Conservation (phyloP, 2,113 vertebrate species). For the Gopherus flavomarginatus region DNA sequence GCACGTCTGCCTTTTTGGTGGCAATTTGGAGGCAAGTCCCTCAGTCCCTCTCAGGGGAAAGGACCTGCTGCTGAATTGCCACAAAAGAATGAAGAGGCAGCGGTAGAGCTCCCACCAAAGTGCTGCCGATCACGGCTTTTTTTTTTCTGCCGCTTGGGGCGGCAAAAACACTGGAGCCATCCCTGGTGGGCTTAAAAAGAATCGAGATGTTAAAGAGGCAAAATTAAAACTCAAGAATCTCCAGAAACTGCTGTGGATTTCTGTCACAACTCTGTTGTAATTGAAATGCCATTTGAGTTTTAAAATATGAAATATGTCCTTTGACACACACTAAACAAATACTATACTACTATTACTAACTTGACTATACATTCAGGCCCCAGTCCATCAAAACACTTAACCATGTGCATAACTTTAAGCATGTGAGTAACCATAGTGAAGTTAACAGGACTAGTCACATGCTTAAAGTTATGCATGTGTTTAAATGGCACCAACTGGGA, state of each 20-base stretch:
- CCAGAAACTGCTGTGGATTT: background rate
- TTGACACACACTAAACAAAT: background rate
- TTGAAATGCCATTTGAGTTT: background rate
- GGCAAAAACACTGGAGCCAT: too few species aligned
- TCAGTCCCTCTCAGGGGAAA: too few species aligned
- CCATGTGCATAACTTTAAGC: background rate
- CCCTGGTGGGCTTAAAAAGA: background rate
- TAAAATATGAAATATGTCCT: background rate
- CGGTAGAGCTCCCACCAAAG: too few species aligned
- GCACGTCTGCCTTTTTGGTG: too few species aligned
- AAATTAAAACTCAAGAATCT: background rate
- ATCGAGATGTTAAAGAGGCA: background rate
- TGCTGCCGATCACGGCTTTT: too few species aligned
- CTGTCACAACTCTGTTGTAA: background rate
- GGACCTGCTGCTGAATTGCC: too few species aligned
- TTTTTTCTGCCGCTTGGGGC: too few species aligned
- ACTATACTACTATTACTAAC: background rate
- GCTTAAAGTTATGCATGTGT: background rate
- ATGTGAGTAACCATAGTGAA: background rate
- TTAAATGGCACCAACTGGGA: background rate
- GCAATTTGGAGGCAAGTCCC: too few species aligned
- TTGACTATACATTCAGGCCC: background rate
- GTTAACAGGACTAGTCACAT: background rate
- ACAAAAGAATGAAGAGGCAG: too few species aligned
- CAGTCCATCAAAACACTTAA: background rate